Conservation (phyloP, 2,797 vertebrate species). For the Bryconaethiops microstoma region DNA sequence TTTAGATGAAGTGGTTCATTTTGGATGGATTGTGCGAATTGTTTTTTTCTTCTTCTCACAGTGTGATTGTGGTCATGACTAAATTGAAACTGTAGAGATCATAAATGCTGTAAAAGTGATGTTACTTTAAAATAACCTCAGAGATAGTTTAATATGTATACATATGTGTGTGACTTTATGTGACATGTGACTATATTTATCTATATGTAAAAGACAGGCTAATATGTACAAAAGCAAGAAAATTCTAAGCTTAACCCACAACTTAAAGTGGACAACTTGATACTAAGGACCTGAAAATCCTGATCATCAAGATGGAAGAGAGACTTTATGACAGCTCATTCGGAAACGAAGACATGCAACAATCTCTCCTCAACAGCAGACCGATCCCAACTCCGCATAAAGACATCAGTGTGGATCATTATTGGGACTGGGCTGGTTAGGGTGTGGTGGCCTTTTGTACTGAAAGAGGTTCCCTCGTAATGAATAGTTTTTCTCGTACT, state of each 20-base stretch:
- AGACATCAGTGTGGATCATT: conserved; percentile 1
- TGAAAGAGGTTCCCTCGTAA: not conserved
- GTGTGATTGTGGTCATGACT: not conserved
- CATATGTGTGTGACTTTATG: too few relatives aligned
- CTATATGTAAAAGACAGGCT: not conserved
- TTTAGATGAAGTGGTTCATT: not conserved
- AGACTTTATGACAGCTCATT: conserved; percentile 18
- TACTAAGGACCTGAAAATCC: conserved; percentile 13
- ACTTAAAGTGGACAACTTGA: not conserved
- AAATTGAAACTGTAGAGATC: not conserved
- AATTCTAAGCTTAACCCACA: not conserved
- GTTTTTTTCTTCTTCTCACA: not conserved
- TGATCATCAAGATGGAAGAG: conserved; percentile 16
- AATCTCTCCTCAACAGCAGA: conserved; percentile 1
- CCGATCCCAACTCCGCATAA: not conserved
- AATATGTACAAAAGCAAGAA: not conserved
- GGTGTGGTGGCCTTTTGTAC: conserved; percentile 11
- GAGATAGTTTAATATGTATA: too few relatives aligned
- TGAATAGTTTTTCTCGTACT: conserved; percentile 23
- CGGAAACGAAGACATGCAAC: not conserved
- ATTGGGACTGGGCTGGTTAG: conserved; percentile 22
- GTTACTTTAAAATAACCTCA: not conserved
- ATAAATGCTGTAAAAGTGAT: not conserved
- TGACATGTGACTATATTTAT: too few relatives aligned
- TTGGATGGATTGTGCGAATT: too few relatives aligned